These are phyloP conservation scores for Chaetophractus vellerosus DNA, from an alignment of 2,797 vertebrate genomes.

Conservation along the genomic window DNA sequence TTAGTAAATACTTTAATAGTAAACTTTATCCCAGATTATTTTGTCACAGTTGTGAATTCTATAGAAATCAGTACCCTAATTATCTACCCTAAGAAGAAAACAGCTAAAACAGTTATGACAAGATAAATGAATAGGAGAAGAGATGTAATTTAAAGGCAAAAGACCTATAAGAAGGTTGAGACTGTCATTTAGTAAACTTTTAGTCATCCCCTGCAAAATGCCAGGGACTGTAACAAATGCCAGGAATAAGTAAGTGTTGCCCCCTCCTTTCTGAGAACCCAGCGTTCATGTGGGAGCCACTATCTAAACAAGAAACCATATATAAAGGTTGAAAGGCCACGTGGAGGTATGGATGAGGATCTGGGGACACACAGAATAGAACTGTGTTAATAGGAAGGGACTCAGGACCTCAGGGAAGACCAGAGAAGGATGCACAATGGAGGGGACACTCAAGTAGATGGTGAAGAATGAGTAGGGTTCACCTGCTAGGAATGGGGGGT, in stretches of 20 bases:
- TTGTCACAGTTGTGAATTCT: slow-evolving; percentile 50
- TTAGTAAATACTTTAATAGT: slow-evolving; percentile 28
- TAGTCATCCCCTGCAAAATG: not conserved
- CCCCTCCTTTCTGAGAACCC: not conserved
- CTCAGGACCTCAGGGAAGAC: not conserved
- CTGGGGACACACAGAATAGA: not conserved
- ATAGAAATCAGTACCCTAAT: slow-evolving; percentile 1
- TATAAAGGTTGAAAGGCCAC: not conserved
- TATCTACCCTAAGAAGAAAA: not conserved
- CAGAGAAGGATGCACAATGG: not conserved
- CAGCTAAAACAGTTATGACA: not conserved
- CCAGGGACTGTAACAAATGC: not conserved
- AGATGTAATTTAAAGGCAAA: not conserved
- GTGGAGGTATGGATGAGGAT: not conserved
- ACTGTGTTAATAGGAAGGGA: not conserved
- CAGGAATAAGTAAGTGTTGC: not conserved
- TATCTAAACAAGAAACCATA: not conserved
- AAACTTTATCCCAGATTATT: not conserved
- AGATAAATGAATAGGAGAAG: not conserved
- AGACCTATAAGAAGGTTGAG: not conserved
- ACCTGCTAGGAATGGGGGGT: not conserved
- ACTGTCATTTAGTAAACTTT: not conserved
- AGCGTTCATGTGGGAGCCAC: not conserved
- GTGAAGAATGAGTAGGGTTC: not conserved
- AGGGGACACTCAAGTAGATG: not conserved